These are phyloP conservation scores for Aleiodes leptofemur DNA, from an alignment of 2,888 invertebrate species.

Conservation along the genomic window DNA sequence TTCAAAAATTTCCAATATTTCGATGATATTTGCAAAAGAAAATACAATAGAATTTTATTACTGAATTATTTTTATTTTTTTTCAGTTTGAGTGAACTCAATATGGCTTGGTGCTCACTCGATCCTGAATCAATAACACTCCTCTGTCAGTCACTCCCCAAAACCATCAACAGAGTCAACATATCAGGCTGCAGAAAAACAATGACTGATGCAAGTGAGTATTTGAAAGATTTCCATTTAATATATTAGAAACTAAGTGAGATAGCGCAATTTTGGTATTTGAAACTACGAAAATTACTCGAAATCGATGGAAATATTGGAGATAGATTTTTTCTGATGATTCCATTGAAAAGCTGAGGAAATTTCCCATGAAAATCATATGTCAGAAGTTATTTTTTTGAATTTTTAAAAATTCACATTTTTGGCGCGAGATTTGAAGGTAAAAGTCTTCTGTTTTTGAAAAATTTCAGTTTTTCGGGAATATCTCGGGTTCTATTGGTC, in stretches of 20 bases:
- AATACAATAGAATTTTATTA: not conserved
- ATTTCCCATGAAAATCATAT: no score
- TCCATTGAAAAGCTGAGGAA: no score
- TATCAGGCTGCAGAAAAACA: conserved; percentile 88
- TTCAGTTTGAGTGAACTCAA: conserved; percentile 83
- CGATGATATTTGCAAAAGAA: not conserved
- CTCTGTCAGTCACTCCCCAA: conserved; percentile 81
- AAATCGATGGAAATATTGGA: no score
- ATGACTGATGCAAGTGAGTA: conserved; percentile 83
- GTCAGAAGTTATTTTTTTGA: no score
- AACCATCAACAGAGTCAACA: conserved; percentile 84
- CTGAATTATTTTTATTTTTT: conserved; percentile 56
- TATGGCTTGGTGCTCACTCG: conserved; percentile 88
- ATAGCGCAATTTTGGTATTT: no score
- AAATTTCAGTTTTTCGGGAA: no score
- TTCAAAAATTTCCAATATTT: not conserved
- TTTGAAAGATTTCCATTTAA: not conserved
- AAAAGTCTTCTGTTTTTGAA: no score
- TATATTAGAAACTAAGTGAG: not conserved
- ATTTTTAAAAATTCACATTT: no score
- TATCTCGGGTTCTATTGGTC: no score
- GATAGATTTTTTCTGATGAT: no score
- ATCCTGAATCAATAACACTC: conserved; percentile 78
- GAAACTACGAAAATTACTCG: no score
- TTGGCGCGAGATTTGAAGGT: no score